phyloP scores from a whole-genome alignment of 2,797 vertebrate genomes.

The Clarias platycephalus region DNA sequence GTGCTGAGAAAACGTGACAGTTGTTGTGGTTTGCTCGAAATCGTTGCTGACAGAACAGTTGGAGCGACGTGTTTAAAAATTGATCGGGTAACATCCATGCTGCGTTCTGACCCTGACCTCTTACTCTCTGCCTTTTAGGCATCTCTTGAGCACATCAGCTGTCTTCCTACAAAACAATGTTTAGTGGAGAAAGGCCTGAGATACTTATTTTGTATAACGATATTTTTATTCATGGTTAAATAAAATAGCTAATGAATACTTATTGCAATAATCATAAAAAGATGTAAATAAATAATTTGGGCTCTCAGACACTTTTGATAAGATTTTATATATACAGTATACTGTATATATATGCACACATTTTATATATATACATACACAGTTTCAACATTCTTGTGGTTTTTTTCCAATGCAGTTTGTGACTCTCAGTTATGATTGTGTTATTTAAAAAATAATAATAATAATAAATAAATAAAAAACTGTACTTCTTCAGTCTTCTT shows the following conservation, averaged over 20 bases:
- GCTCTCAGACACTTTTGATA: neutral
- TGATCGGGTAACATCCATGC: conserved; percentile 77
- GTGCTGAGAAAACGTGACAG: conserved; percentile 64
- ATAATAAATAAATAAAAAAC: too few species aligned
- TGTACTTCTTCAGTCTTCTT: too few species aligned
- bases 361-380: too few species aligned
- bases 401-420: too few species aligned
- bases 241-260: neutral
- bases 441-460: too few species aligned
- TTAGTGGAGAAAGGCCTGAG: neutral
- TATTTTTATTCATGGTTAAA: neutral
- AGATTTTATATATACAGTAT: too few species aligned
- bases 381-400: too few species aligned
- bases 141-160: conserved; percentile 31
- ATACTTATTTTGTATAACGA: neutral
- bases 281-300: neutral
- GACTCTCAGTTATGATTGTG: too few species aligned
- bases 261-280: neutral
- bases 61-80: conserved; percentile 80
- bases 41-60: conserved; percentile 75
- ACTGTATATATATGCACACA: too few species aligned
- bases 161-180: conserved; percentile 13
- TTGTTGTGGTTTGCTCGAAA: conserved; percentile 77
- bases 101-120: conserved; percentile 72
- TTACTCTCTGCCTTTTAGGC: conserved; percentile 79